Conservation (phyloP, 2,797 vertebrate genomes). For the Choloepus didactylus region DNA sequence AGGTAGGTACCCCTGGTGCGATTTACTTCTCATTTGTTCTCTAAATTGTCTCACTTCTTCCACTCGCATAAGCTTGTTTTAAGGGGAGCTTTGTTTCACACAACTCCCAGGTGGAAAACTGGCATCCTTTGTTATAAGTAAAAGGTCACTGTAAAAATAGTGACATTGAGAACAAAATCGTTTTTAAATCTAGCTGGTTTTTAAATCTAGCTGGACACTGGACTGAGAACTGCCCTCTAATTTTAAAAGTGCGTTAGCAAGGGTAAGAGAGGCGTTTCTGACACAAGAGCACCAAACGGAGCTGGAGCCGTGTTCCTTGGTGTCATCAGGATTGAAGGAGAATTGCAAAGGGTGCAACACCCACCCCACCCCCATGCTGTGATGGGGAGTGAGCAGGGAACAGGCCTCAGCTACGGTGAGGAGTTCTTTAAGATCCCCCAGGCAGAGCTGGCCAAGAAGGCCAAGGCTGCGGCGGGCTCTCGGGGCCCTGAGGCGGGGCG, state of each 20-base stretch:
- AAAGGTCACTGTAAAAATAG: neutral
- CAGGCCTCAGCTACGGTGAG: neutral
- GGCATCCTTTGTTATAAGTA: neutral
- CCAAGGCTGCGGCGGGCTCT: neutral
- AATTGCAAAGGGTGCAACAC: neutral
- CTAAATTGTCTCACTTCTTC: neutral
- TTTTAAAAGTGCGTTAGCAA: neutral
- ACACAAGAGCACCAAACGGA: neutral
- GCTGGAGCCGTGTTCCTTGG: no score
- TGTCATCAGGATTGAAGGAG: neutral
- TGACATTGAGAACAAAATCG: fast-evolving
- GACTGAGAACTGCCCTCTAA: no score
- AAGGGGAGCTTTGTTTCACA: neutral
- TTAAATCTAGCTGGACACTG: neutral
- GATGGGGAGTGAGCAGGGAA: neutral
- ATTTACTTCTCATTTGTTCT: neutral
- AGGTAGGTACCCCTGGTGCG: fast-evolving
- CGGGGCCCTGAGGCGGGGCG: no score
- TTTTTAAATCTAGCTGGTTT: neutral
- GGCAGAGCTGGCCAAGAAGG: neutral
- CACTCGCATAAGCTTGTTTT: neutral
- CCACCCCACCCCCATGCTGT: no score
- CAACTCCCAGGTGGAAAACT: neutral
- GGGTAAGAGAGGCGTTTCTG: neutral
- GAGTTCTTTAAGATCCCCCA: no score